phyloP scores from a whole-genome alignment of 1,140 invertebrate genomes.

The Bombyx mandarina region DNA sequence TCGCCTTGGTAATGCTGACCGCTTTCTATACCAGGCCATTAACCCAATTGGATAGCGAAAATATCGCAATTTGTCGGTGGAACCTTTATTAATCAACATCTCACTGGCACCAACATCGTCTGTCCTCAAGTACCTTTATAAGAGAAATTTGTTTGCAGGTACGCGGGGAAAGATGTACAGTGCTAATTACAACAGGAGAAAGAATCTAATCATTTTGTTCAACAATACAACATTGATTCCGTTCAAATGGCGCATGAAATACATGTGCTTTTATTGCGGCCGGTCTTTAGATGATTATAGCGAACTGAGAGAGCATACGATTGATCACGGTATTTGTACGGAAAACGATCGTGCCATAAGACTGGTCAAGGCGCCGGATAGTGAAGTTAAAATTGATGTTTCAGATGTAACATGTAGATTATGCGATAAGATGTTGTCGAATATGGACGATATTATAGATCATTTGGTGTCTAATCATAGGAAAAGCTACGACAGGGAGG shows the following conservation, averaged over 20 bases:
- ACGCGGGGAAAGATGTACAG: constrained; percentile 16
- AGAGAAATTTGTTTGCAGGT: constrained; percentile 53
- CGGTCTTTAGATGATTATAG: constrained; percentile 20
- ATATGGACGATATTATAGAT: constrained; percentile 24
- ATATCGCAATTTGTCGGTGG: too few relatives aligned
- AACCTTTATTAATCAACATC: too few relatives aligned
- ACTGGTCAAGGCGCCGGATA: constrained; percentile 19
- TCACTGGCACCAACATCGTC: neutral
- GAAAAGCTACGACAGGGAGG: constrained; percentile 24
- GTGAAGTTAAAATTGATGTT: constrained; percentile 43
- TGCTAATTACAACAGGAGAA: constrained; percentile 19
- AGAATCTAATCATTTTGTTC: constrained; percentile 42
- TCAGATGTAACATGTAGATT: constrained; percentile 34
- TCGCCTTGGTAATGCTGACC: too few relatives aligned
- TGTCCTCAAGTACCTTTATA: constrained; percentile 2
- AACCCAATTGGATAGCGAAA: too few relatives aligned
- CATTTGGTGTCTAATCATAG: constrained; percentile 36
- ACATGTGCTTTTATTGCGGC: constrained; percentile 41
- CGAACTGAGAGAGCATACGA: constrained; percentile 32
- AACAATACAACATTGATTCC: constrained; percentile 44
- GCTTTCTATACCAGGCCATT: too few relatives aligned
- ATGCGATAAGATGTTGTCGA: constrained; percentile 28
- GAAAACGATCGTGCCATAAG: constrained; percentile 25
- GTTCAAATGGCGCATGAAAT: constrained; percentile 41
- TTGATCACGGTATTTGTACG: constrained; percentile 26